Percentiles rank a stretch among this genome's conserved stretches.
These are phyloP conservation scores for Trinorchestia longiramus DNA, from an alignment of 1,140 invertebrate species.

Conservation along the genomic window DNA sequence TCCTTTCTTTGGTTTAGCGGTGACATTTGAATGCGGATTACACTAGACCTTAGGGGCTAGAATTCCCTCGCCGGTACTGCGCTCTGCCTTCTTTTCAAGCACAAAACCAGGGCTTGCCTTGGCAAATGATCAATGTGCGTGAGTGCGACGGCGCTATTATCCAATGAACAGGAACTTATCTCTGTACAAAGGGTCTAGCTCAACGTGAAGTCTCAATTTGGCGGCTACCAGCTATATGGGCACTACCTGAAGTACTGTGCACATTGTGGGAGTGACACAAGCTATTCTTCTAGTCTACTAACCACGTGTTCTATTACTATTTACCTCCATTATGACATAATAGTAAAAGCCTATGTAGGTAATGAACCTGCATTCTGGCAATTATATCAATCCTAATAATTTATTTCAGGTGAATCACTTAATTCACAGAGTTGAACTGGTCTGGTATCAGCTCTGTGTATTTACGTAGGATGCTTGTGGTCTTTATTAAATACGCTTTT, in stretches of 20 bases:
- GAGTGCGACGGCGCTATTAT: not conserved
- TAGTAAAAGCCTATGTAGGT: not conserved
- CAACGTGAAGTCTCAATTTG: not conserved
- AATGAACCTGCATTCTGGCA: not conserved
- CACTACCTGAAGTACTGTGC: not conserved
- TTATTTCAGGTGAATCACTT: not conserved
- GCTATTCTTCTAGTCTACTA: not conserved
- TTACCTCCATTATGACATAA: too few species aligned
- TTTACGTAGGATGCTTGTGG: not conserved
- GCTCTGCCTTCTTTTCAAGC: not conserved
- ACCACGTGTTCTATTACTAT: not conserved
- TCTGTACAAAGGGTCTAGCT: not conserved
- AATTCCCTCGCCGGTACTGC: not conserved
- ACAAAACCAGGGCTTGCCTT: not conserved
- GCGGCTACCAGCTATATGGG: too few species aligned
- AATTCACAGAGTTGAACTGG: not conserved
- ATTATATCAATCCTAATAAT: not conserved
- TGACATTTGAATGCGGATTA: constrained; percentile 51
- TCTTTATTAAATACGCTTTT: not conserved
- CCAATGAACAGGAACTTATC: not conserved
- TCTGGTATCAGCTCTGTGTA: too few species aligned
- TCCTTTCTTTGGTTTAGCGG: constrained; percentile 27
- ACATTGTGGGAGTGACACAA: not conserved
- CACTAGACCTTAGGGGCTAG: not conserved
- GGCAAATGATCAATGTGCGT: constrained; percentile 6